These are phyloP conservation scores for Thalassarche chlororhynchos DNA, from an alignment of 2,113 vertebrate species.

Conservation along the genomic window DNA sequence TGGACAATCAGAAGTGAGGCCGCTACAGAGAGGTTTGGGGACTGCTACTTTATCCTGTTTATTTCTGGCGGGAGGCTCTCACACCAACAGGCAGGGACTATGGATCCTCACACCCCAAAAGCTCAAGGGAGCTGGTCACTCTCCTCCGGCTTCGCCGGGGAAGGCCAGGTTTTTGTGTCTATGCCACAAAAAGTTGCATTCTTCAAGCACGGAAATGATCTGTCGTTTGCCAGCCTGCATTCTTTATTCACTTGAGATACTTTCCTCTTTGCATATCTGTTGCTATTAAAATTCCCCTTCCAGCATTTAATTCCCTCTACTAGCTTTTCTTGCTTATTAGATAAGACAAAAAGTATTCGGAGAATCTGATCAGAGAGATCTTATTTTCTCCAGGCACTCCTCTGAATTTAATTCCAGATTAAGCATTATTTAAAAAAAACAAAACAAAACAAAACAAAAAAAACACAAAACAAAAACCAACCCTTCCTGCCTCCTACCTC, in stretches of 20 bases:
- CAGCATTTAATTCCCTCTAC: not conserved
- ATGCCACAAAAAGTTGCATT: not conserved
- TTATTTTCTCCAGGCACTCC: conserved; percentile 40
- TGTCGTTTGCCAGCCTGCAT: not conserved
- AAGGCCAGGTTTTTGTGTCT: not conserved
- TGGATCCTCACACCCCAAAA: rapidly evolving
- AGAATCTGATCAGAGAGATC: conserved; percentile 50
- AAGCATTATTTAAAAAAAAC: conserved; percentile 7
- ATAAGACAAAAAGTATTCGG: conserved; percentile 52
- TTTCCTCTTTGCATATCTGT: not conserved
- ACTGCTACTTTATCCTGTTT: not conserved
- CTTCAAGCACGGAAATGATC: not conserved
- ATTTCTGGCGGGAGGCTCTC: rapidly evolving
- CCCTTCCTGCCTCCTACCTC: conserved; percentile 5
- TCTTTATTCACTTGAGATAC: not conserved
- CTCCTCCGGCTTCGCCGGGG: not conserved
- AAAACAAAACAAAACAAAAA: not conserved
- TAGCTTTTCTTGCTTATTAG: not conserved
- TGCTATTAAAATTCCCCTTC: conserved; percentile 20
- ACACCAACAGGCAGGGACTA: rapidly evolving
- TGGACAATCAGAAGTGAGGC: not conserved
- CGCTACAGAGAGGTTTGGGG: rapidly evolving
- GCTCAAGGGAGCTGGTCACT: not conserved
- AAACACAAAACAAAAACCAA: not conserved
- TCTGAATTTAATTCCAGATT: conserved; percentile 52